Percentiles rank a stretch among this genome's conserved stretches.
phyloP scores from a whole-genome alignment of 2,797 vertebrate genomes.

The Oreochromis grahami region DNA sequence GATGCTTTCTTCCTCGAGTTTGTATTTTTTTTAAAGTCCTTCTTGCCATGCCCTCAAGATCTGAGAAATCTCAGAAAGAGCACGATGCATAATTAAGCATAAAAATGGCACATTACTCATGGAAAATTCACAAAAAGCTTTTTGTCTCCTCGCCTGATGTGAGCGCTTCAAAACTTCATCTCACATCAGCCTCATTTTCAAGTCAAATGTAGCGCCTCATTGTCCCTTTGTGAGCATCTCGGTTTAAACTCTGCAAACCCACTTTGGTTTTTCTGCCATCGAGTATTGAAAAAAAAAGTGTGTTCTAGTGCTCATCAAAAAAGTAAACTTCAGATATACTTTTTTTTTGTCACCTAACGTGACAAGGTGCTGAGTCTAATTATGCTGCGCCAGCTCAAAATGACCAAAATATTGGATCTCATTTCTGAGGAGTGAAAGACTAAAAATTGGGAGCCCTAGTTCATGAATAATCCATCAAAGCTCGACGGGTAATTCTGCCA shows the following conservation, averaged over 20 bases:
- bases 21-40: background rate
- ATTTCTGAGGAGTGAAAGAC: background rate
- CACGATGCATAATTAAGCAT: slow-evolving; percentile 42
- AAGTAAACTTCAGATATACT: background rate
- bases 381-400: background rate
- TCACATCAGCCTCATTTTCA: background rate
- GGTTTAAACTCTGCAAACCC: background rate
- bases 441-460: no score
- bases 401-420: background rate
- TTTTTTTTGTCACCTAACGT: background rate
- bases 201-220: background rate
- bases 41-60: background rate
- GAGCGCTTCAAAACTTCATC: slow-evolving; percentile 13
- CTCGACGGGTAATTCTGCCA: background rate
- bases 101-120: slow-evolving; percentile 27
- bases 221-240: background rate
- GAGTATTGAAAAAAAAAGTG: background rate
- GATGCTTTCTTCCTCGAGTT: slow-evolving; percentile 14
- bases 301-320: background rate
- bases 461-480: background rate
- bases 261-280: background rate
- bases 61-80: slow-evolving; percentile 7
- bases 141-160: background rate
- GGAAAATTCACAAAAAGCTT: slow-evolving; percentile 23
- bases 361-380: background rate